These are phyloP conservation scores for Plestiodon gilberti DNA, from an alignment of 2,113 vertebrate species.

Conservation along the genomic window DNA sequence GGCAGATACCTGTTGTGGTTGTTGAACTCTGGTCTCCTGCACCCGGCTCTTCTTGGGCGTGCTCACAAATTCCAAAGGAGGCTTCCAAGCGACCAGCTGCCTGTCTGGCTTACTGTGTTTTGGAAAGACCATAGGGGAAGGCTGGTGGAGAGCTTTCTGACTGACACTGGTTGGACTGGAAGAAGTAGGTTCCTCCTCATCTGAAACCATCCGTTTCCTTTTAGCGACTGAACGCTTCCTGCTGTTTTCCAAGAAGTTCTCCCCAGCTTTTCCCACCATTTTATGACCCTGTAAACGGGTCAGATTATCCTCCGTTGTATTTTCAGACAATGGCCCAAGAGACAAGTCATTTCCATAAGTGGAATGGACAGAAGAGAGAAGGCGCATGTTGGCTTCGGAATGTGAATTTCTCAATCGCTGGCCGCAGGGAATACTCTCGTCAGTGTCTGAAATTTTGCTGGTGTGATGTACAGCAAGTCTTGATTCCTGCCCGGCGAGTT, in stretches of 20 bases:
- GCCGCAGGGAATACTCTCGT: neutral
- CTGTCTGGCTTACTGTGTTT: neutral
- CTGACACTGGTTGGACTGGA: neutral
- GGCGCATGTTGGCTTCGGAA: neutral
- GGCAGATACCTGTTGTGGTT: neutral
- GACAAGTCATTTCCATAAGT: neutral
- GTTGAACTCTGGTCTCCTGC: neutral
- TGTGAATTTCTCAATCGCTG: neutral
- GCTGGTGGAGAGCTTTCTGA: neutral
- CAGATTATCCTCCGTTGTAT: neutral
- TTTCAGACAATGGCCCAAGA: neutral
- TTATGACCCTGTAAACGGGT: neutral
- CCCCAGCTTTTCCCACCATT: neutral
- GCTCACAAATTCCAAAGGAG: neutral
- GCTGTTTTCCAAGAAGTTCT: neutral
- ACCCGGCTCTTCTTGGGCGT: conserved; percentile 5
- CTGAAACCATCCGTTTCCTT: neutral
- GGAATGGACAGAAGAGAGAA: neutral
- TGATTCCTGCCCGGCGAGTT: neutral
- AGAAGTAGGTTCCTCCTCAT: neutral
- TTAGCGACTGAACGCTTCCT: neutral
- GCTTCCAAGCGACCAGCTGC: neutral
- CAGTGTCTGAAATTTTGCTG: neutral
- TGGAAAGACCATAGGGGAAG: neutral
- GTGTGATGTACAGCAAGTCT: neutral